Conservation (phyloP, 2,113 vertebrate species). For the Eulacestoma nigropectus region DNA sequence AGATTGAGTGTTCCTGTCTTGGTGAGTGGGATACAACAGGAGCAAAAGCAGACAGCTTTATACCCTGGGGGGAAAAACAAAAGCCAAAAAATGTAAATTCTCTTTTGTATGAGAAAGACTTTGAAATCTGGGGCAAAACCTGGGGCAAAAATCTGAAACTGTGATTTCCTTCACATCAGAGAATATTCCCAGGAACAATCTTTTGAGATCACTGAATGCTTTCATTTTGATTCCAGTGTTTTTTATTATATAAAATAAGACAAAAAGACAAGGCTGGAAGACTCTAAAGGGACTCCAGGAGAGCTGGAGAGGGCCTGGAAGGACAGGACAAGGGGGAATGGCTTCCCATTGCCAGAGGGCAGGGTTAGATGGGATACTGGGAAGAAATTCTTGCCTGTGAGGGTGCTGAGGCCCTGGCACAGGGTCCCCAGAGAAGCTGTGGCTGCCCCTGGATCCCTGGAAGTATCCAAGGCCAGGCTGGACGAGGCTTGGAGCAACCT, state of each 20-base stretch:
- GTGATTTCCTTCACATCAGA: not conserved
- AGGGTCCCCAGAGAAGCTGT: not conserved
- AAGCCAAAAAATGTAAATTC: not conserved
- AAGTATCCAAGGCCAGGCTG: rapidly evolving
- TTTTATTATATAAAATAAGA: not conserved
- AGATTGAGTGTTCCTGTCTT: not conserved
- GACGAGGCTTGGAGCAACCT: rapidly evolving
- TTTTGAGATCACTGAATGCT: not conserved
- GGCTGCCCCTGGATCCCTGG: not conserved
- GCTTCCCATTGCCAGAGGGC: not conserved
- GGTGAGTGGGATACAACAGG: not conserved
- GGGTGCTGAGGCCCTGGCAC: rapidly evolving
- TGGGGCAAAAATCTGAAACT: not conserved
- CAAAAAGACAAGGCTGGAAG: not conserved
- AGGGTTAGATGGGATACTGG: rapidly evolving
- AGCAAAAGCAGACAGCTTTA: not conserved
- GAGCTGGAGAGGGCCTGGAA: not conserved
- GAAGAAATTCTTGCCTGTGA: rapidly evolving
- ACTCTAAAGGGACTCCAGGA: not conserved
- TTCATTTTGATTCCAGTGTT: not conserved
- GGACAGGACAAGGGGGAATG: not conserved
- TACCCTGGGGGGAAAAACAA: not conserved
- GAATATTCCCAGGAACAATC: not conserved
- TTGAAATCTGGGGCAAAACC: not conserved
- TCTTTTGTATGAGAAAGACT: not conserved